phyloP scores from a whole-genome alignment of 2,113 vertebrate genomes.

The Cavia porcellus region DNA sequence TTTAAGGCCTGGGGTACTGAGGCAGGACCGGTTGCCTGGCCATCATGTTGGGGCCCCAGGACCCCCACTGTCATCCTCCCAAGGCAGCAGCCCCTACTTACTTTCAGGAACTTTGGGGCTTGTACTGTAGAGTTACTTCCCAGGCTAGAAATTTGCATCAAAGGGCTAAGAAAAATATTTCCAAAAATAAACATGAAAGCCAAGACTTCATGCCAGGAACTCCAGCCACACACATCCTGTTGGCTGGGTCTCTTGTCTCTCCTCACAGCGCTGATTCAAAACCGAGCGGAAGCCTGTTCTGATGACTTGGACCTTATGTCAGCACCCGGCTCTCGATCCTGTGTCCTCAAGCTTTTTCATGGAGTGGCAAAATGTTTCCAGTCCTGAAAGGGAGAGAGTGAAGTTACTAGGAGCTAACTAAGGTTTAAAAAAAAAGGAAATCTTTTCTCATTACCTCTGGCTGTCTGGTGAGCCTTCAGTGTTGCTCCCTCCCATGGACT shows the following conservation, averaged over 20 bases:
- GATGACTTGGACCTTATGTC: constrained; percentile 66
- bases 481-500: constrained; percentile 79
- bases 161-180: constrained; percentile 83
- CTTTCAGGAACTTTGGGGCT: not conserved
- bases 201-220: constrained; percentile 76
- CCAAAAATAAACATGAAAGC: constrained; percentile 87
- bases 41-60: too few relatives aligned
- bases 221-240: constrained; percentile 84
- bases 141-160: constrained; percentile 79
- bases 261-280: constrained; percentile 74
- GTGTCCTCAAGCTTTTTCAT: constrained; percentile 73
- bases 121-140: constrained; percentile 66
- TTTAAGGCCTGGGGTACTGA: not conserved
- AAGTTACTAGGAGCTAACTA: constrained; percentile 84
- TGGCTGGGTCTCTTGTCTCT: constrained; percentile 77
- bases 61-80: too few relatives aligned
- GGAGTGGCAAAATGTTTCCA: constrained; percentile 74
- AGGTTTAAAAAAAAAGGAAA: constrained; percentile 80
- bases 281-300: constrained; percentile 67
- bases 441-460: constrained; percentile 80
- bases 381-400: constrained; percentile 87
- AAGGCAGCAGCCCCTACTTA: too few relatives aligned
- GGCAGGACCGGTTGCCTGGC: not conserved
- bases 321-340: constrained; percentile 64
- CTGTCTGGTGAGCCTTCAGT: constrained; percentile 80